Percentiles rank a stretch among this genome's conserved stretches.
These are phyloP conservation scores for Tinamus guttatus DNA, from an alignment of 2,113 vertebrate genomes.

Conservation along the genomic window DNA sequence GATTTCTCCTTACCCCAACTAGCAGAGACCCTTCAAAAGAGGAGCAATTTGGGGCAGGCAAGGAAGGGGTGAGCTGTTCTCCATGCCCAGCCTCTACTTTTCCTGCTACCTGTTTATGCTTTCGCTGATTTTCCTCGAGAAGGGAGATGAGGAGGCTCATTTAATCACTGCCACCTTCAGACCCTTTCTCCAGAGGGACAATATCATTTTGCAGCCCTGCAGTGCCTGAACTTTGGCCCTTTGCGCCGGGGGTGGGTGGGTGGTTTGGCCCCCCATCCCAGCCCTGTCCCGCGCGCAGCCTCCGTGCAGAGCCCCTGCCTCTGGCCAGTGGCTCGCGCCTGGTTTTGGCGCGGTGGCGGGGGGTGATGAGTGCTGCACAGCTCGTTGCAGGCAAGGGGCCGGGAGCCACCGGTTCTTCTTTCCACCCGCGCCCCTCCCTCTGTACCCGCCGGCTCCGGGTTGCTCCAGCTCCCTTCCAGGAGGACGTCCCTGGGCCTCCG, in stretches of 20 bases:
- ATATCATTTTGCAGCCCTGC: rapidly evolving
- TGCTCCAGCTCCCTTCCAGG: not conserved
- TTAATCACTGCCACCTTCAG: not conserved
- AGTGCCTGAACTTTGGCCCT: not conserved
- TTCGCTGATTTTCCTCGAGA: not conserved
- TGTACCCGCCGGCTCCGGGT: rapidly evolving
- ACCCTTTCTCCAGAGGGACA: not conserved
- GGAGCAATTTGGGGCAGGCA: too few species aligned
- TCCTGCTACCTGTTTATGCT: too few species aligned
- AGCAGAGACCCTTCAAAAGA: too few species aligned
- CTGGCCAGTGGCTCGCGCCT: too few species aligned
- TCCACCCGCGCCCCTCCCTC: not conserved
- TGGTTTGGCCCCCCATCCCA: too few species aligned
- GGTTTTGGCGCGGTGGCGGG: too few species aligned
- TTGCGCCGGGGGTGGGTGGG: too few species aligned
- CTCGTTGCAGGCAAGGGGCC: not conserved
- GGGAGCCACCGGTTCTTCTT: too few species aligned
- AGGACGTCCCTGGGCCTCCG: rapidly evolving
- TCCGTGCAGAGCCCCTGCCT: rapidly evolving
- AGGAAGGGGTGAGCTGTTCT: too few species aligned
- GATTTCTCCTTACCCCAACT: too few species aligned
- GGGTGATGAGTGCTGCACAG: not conserved
- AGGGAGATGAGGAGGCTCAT: not conserved
- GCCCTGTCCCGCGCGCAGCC: rapidly evolving
- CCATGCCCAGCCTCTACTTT: too few species aligned